Evolutionary conservation across 2,888 invertebrate species (phyloP).

Genomic region (Heliconius ismenius): DNA sequence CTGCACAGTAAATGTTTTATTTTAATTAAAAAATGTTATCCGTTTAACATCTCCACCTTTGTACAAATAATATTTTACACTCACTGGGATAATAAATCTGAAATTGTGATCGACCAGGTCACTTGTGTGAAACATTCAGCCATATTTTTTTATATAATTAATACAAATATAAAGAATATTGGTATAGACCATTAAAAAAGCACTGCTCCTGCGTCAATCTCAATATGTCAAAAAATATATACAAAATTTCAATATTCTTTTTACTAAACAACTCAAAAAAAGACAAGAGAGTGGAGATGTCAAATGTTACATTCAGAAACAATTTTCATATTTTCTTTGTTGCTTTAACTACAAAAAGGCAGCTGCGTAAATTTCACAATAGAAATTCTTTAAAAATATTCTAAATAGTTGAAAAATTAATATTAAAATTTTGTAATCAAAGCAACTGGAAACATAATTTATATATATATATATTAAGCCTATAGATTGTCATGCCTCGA

Average conservation of each 20-base stretch:
- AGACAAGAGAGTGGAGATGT: neutral
- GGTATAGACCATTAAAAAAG: neutral
- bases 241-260: too few species aligned
- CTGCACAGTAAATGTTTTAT: conserved; percentile 41
- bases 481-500: neutral
- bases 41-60: conserved; percentile 15
- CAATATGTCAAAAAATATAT: too few species aligned
- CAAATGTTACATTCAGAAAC: neutral
- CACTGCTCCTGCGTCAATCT: neutral
- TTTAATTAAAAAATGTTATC: neutral
- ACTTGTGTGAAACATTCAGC: too few species aligned
- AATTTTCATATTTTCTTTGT: neutral
- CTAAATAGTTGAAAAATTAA: neutral
- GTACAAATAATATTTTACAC: neutral
- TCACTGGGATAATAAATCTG: neutral
- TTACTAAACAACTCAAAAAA: neutral
- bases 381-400: neutral
- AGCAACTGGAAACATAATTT: neutral
- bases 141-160: neutral
- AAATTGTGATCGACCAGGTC: neutral
- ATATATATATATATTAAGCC: conserved; percentile 14
- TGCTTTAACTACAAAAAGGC: conserved; percentile 14
- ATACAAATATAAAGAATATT: neutral
- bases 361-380: neutral
- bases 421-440: conserved; percentile 11